A percentile compares a stretch with the other conserved stretches of the same genome.
phyloP scores from a whole-genome alignment of 2,113 vertebrate species.

The Phrynocephalus versicolor region DNA sequence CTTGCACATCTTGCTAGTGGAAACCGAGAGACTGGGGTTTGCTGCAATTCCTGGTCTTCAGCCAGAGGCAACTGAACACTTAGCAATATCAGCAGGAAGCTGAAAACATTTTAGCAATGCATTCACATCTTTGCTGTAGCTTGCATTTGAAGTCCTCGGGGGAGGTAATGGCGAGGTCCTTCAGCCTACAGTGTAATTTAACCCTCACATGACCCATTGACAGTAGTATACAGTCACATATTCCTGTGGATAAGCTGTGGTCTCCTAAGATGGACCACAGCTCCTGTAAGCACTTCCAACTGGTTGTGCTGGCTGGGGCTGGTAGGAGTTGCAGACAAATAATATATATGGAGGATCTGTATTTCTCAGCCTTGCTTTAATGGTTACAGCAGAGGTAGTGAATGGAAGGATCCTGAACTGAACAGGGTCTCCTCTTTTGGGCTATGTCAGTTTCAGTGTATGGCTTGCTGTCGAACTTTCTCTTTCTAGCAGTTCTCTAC shows the following conservation, averaged over 20 bases:
- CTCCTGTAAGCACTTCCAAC: not conserved
- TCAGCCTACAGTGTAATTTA: rapidly evolving
- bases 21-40: no score
- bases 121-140: not conserved
- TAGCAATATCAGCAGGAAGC: not conserved
- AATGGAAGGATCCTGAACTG: not conserved
- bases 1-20: not conserved
- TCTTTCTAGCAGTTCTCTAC: not conserved
- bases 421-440: not conserved
- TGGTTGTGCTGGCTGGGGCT: not conserved
- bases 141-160: rapidly evolving
- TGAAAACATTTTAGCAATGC: not conserved
- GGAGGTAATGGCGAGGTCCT: not conserved
- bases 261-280: not conserved
- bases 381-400: not conserved
- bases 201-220: not conserved
- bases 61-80: not conserved
- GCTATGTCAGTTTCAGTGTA: rapidly evolving
- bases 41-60: not conserved
- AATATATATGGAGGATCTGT: no score
- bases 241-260: not conserved
- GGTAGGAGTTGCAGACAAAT: not conserved
- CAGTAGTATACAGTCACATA: not conserved
- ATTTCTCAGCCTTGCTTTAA: not conserved
- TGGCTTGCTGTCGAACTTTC: not conserved